phyloP scores from a whole-genome alignment of 2,113 vertebrate genomes.

The Cyphomyrus discorhynchus region DNA sequence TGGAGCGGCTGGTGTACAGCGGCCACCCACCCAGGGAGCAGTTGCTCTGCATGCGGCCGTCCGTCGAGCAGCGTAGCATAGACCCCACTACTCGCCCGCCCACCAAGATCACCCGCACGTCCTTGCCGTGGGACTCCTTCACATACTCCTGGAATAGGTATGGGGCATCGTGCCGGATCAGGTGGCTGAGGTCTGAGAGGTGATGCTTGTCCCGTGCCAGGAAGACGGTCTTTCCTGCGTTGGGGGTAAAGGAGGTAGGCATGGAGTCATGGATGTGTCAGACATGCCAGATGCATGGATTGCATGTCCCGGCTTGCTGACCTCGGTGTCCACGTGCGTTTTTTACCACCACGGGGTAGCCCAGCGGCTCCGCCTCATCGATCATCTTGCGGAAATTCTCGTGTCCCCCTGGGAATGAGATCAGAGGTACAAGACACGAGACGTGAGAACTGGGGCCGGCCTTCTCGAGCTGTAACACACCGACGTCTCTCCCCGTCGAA shows the following conservation, averaged over 20 bases:
- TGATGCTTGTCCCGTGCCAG: slow-evolving; percentile 82
- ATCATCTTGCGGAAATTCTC: slow-evolving; percentile 89
- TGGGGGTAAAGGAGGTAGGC: not conserved
- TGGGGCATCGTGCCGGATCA: slow-evolving; percentile 80
- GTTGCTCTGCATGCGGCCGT: slow-evolving; percentile 88
- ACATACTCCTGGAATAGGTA: slow-evolving; percentile 89
- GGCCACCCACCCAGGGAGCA: slow-evolving; percentile 66
- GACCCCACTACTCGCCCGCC: slow-evolving; percentile 79
- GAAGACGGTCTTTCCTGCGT: slow-evolving; percentile 81
- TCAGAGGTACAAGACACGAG: not conserved
- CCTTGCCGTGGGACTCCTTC: slow-evolving; percentile 81
- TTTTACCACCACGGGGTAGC: slow-evolving; percentile 86
- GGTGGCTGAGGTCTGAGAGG: slow-evolving; percentile 77
- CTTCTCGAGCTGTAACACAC: not conserved
- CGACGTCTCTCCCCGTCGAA: not conserved
- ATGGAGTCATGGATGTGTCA: not conserved
- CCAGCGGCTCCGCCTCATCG: slow-evolving; percentile 79
- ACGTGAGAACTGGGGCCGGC: not conserved
- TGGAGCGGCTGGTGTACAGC: not conserved
- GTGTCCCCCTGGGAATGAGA: slow-evolving; percentile 68
- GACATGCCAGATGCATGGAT: not conserved
- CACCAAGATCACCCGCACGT: slow-evolving; percentile 79
- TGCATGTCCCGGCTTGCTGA: slow-evolving; percentile 40
- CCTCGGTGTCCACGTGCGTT: slow-evolving; percentile 83
- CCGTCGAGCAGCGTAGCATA: slow-evolving; percentile 82